Evolutionary conservation across 2,797 vertebrate species (phyloP), one percentile per base, ranked within the genome.

Genomic region (Potorous gilbertii): DNA sequence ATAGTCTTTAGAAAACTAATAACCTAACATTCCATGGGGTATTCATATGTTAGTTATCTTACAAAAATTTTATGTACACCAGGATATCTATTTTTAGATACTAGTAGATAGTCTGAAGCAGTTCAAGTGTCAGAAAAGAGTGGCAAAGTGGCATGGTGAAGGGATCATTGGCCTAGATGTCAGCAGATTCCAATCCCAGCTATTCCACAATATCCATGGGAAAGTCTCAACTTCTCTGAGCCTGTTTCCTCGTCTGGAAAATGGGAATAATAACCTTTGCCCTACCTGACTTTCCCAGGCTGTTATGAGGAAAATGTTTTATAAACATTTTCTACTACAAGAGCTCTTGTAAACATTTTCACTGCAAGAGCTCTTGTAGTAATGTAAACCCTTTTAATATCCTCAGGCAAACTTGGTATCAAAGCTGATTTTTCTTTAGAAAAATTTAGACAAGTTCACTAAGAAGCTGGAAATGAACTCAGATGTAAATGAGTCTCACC

Each of bases 51-150:
- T 98, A 98, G 97, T 97, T 97, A 98, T 96, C 94, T 95, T 97
- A 98, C 97, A 97, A 98, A 98, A 98, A 98, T 98, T 96, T 97
- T 97, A 98, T 96, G 96, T 96, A 96, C 97, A 96, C 92, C 97
- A 96, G 94, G 97, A 95, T 97, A 95, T 91, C 97, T 98, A 98
- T 98, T 98, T 98, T 98, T 97, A 97, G 98, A 97, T 96, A 90
- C 97, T 94, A 94, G 74, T 95, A 98, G 97, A 96, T 97, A 97
- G 92, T 95, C 95, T 96, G 97, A 96, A 98, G 97, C 97, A 91
- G 95, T 97, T 97, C 94, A 97, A 96, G 97, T 97, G 97, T 97
- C 59, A 56, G 97, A 95, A 94, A 11, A 96, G 96, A 96, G 93
- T 97, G 97, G 96, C 90, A 93, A 94, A 96, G 95, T 90, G 28